Evolutionary conservation across 2,113 vertebrate genomes (phyloP), one percentile per base, ranked within the genome.

Genomic region (Triplophysa rosa): DNA sequence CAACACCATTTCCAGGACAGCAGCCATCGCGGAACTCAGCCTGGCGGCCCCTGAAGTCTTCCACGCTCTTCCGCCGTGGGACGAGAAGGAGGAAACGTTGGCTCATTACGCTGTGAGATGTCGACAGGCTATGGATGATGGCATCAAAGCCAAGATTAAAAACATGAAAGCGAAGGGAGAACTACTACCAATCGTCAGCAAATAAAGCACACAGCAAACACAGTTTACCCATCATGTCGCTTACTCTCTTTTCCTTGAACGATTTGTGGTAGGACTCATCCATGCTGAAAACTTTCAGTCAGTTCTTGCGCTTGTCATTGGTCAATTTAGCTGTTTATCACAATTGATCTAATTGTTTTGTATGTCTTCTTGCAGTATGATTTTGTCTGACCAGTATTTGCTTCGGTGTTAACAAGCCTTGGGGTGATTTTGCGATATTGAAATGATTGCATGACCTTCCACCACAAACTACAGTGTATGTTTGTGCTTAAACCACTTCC

Each of bases 41-140:
- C 74, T 91, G 66, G 88, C 89, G 0, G 88, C 90, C 0, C 90
- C 90, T 0, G 90, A 88, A 75, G 85, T 89, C 42, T 91, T 91
- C 70, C 88, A 88, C 3, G 81, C 82, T 0, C 68, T 91, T 66
- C 79, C 87, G 0, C 89, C 88, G 0, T 91, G 89, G 89, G 88
- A 91, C 1, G 90, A 91, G 79, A 91, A 88, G 19, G 89, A 89
- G 80, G 89, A 91, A 84, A 91, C 88, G 1, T 75, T 91, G 77
- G 90, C 90, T 0, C 89, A 88, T 16, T 89, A 91, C 0, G 84
- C 88, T 37, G 81, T 86, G 42, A 85, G 89, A 73, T 91, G 90
- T 61, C 70, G 87, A 2, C 90, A 90, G 83, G 90, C 88, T 14
- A 91, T 91, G 90, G 89, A 91, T 2, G 90, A 90, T 47, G 85